Evolutionary conservation across 2,888 invertebrate species (phyloP).

Genomic region (Pollenia labialis): DNA sequence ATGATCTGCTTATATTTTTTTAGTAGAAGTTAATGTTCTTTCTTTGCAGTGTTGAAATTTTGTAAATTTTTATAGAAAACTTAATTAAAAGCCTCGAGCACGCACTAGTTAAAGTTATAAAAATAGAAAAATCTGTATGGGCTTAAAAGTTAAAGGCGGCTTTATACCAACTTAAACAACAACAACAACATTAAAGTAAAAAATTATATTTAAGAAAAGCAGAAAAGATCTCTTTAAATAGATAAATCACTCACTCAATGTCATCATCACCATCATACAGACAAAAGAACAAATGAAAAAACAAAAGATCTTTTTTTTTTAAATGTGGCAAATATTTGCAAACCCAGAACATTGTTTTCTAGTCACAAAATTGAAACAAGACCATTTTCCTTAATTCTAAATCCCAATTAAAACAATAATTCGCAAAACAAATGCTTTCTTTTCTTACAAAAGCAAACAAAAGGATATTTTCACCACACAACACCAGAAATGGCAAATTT

Average conservation of each 20-base stretch:
- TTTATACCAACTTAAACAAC: constrained; percentile 39
- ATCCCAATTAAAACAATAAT: constrained; percentile 49
- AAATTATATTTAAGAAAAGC: constrained; percentile 21
- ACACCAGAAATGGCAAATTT: constrained; percentile 60
- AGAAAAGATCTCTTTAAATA: constrained; percentile 51
- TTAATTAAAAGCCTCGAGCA: constrained; percentile 72
- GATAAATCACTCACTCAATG: constrained; percentile 73
- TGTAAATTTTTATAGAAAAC: constrained; percentile 56
- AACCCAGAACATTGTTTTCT: constrained; percentile 52
- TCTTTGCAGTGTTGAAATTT: constrained; percentile 24
- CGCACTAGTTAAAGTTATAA: constrained; percentile 59
- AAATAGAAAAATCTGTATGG: constrained; percentile 54
- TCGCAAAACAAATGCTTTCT: constrained; percentile 51
- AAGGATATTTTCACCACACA: constrained; percentile 69
- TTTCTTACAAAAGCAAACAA: constrained; percentile 52
- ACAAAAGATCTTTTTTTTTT: constrained; percentile 26
- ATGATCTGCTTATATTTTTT: constrained; percentile 54
- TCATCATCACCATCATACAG: constrained; percentile 44
- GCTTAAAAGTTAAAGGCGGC: constrained; percentile 65
- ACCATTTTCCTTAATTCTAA: constrained; percentile 60
- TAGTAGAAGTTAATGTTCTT: constrained; percentile 20
- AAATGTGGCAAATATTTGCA: constrained; percentile 68
- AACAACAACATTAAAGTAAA: constrained; percentile 36
- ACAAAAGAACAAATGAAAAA: constrained; percentile 13
- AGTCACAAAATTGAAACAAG: constrained; percentile 48